Conservation (phyloP, 1,140 invertebrate species). For the Glossosoma conforme region DNA sequence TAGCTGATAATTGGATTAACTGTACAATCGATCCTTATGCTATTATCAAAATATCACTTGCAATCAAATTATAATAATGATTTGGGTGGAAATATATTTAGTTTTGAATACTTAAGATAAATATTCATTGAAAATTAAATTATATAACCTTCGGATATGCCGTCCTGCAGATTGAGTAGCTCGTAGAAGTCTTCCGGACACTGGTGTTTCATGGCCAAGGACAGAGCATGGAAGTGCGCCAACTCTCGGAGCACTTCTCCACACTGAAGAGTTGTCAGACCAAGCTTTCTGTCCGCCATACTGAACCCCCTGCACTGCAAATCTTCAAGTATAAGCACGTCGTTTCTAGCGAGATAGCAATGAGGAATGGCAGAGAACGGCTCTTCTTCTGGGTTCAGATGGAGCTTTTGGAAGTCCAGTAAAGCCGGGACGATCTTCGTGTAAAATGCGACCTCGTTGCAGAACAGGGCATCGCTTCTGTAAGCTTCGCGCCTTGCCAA, state of each 20-base stretch:
- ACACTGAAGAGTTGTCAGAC: slow-evolving; percentile 56
- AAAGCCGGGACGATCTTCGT: slow-evolving; percentile 62
- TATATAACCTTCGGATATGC: slow-evolving; percentile 43
- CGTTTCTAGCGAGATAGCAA: slow-evolving; percentile 57
- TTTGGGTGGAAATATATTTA: slow-evolving; percentile 1
- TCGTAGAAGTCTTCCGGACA: slow-evolving; percentile 60
- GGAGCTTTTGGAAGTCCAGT: slow-evolving; percentile 51
- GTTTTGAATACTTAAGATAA: not conserved
- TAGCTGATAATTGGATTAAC: too few relatives aligned
- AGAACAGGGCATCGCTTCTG: slow-evolving; percentile 64
- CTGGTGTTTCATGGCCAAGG: slow-evolving; percentile 57
- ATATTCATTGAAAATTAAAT: slow-evolving; percentile 1
- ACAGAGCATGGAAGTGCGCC: slow-evolving; percentile 62
- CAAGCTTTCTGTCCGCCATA: slow-evolving; percentile 62
- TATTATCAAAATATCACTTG: too few relatives aligned
- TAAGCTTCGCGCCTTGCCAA: slow-evolving; percentile 57
- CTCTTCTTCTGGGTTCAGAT: slow-evolving; percentile 35
- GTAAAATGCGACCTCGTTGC: slow-evolving; percentile 68
- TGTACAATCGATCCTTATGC: too few relatives aligned
- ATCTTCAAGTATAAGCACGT: slow-evolving; percentile 62
- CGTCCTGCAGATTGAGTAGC: slow-evolving; percentile 48
- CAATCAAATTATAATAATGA: not conserved
- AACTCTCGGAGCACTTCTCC: slow-evolving; percentile 57
- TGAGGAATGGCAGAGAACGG: slow-evolving; percentile 60
- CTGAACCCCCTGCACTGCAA: slow-evolving; percentile 54